These are phyloP conservation scores for Episyrphus balteatus DNA, from an alignment of 1,140 invertebrate genomes.

Conservation along the genomic window DNA sequence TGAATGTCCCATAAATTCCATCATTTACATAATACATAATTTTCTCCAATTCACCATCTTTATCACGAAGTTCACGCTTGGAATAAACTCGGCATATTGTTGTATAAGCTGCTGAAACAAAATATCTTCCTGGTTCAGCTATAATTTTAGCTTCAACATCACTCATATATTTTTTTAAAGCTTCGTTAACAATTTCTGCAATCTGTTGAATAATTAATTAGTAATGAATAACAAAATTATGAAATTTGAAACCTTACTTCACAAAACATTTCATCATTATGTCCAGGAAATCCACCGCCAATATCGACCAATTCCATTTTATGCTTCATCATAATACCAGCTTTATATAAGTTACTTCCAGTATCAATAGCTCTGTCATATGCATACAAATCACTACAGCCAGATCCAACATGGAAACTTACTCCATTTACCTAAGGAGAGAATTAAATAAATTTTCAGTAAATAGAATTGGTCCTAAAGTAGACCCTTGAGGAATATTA, in stretches of 20 bases:
- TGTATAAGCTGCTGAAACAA: conserved; percentile 82
- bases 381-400: conserved; percentile 58
- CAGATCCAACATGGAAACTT: conserved; percentile 67
- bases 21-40: conserved; percentile 95
- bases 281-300: conserved; percentile 73
- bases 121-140: conserved; percentile 90
- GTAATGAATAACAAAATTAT: too few species aligned
- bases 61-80: conserved; percentile 32
- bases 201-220: too few species aligned
- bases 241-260: too few species aligned
- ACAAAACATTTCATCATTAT: conserved; percentile 48
- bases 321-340: conserved; percentile 51
- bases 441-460: too few species aligned
- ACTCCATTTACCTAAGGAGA: too few species aligned
- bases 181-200: conserved; percentile 42
- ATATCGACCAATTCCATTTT: conserved; percentile 63
- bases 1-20: conserved; percentile 94
- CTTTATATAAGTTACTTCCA: conserved; percentile 52
- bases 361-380: conserved; percentile 56
- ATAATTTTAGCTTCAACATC: conserved; percentile 66
- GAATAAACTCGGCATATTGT: conserved; percentile 56
- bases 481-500: too few species aligned
- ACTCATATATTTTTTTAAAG: conserved; percentile 71
- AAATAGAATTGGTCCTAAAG: too few species aligned
- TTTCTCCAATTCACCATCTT: conserved; percentile 23